These are phyloP conservation scores for Morbakka virulenta DNA, from an alignment of 30 jellyfish, hydroid and myxozoan species.

Conservation along the genomic window DNA sequence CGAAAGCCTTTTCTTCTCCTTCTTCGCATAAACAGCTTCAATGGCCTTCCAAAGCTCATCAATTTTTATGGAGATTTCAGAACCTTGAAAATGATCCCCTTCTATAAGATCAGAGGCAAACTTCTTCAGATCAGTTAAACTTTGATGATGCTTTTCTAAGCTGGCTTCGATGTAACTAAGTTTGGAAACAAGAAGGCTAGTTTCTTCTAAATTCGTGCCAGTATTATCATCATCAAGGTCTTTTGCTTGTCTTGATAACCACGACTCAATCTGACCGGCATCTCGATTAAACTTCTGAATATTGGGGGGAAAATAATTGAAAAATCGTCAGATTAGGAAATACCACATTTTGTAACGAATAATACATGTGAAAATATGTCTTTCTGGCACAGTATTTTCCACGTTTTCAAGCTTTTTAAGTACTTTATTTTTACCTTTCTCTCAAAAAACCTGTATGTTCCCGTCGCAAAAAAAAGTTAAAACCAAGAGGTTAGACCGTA, in stretches of 20 bases:
- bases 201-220: constrained; percentile 42
- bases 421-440: no score
- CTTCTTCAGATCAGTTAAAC: constrained; percentile 7
- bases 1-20: neutral
- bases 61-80: constrained; percentile 1
- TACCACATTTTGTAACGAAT: no score
- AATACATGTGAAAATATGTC: no score
- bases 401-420: no score
- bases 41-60: constrained; percentile 20
- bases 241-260: constrained; percentile 44
- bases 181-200: neutral
- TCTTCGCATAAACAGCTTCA: neutral
- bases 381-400: no score
- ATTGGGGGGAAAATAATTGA: no score
- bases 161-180: constrained; percentile 11
- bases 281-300: constrained; percentile 51
- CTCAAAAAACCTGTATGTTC: no score
- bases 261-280: constrained; percentile 37
- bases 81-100: constrained; percentile 6
- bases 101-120: neutral
- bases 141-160: constrained; percentile 19
- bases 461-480: no score
- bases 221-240: neutral
- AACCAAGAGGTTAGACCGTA: no score
- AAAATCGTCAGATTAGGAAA: no score